Base-by-base conservation (phyloP, 2,888 invertebrate species). In the Athalia circularis region DNA sequence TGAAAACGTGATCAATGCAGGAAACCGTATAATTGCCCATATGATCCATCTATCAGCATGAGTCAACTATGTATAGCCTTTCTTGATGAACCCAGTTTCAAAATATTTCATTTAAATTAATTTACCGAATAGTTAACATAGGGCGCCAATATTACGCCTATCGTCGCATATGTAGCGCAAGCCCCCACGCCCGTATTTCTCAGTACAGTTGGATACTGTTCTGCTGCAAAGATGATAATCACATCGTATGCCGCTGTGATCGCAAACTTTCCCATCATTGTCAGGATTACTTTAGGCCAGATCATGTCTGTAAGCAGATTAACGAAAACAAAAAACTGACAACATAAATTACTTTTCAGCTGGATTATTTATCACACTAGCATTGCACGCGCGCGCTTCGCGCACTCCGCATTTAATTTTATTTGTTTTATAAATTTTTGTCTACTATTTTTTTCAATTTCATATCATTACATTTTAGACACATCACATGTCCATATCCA, bases 191-290 rank as follows among this genome's bases (percentile, higher is more conserved):
- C 94, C 59, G 93, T 93, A 84, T 93, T 94, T 81, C 94, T 89
- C 59, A 95, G 93, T 13, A 94, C 94, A 5, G 95, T 95, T 13
- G 95, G 95, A 85, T 94, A 95, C 86, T 95, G 94, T 89, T 95
- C 95, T 1, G 94, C 94, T 0, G 95, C 94, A 86, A 95, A 94
- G 68, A 95, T 93, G 84, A 95, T 95, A 62, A 95, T 92, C 0
- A 94, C 94, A 64, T 94, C 95, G 84, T 95, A 95, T 45, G 95
- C 94, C 0, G 94, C 92, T 1, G 95, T 95, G 76, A 95, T 95
- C 62, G 94, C 93, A 81, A 95, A 88, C 90, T 95, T 95, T 8
- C 94, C 95, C 57, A 94, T 87, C 95, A 95, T 95, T 3, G 94
- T 94, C 64, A 94, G 91, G 3, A 92, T 90, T 45, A 95, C 91